A percentile compares a stretch with the other conserved stretches of the same genome.
phyloP scores from a whole-genome alignment of 2,113 vertebrate species.

The Amblyopsis rosae region DNA sequence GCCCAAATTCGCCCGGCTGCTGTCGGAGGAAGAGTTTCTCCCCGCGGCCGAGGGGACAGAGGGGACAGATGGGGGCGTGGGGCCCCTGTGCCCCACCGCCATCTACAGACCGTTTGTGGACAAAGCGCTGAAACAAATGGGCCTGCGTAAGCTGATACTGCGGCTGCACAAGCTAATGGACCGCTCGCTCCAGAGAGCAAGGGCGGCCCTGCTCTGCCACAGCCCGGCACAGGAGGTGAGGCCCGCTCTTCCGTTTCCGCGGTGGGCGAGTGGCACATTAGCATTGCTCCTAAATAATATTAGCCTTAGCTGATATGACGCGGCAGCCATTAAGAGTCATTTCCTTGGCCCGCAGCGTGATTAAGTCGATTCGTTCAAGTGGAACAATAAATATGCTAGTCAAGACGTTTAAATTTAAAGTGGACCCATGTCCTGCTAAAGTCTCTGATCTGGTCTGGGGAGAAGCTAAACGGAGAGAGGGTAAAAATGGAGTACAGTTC shows the following conservation, averaged over 20 bases:
- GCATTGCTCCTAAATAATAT: neutral
- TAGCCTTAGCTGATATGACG: neutral
- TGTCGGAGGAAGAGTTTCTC: constrained; percentile 84
- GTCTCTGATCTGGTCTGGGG: too few species aligned
- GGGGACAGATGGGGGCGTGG: constrained; percentile 49
- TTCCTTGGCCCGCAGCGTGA: too few species aligned
- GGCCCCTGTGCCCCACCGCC: constrained; percentile 86
- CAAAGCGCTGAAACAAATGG: constrained; percentile 99
- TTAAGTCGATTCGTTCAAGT: too few species aligned
- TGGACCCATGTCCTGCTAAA: too few species aligned
- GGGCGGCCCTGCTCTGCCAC: constrained; percentile 85
- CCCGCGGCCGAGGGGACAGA: constrained; percentile 40
- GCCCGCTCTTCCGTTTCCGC: neutral
- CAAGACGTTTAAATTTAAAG: too few species aligned
- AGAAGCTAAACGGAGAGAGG: too few species aligned
- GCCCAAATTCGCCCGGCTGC: constrained; percentile 78
- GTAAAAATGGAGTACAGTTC: too few species aligned
- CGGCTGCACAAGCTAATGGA: constrained; percentile 98
- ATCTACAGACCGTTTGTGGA: constrained; percentile 98
- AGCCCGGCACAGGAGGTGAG: constrained; percentile 86
- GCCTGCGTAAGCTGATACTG: constrained; percentile 93
- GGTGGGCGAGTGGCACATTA: too few species aligned
- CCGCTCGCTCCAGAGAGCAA: constrained; percentile 92
- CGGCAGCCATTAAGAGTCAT: too few species aligned
- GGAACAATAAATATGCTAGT: too few species aligned